Base-by-base conservation (phyloP, 2,888 invertebrate genomes). In the Dasypogon diadema region DNA sequence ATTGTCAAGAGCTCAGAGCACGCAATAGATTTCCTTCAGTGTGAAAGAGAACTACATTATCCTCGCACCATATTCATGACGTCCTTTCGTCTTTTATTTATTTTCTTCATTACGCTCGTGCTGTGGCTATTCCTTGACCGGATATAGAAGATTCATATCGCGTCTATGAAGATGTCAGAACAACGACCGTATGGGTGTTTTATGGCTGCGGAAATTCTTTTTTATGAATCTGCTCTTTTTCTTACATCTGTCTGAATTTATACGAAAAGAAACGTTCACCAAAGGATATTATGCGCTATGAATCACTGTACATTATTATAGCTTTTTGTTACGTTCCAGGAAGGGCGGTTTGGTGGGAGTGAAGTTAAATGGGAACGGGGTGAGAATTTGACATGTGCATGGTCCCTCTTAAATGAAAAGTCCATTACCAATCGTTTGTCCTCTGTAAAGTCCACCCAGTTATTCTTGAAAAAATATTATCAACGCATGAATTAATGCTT, bases 131-230 rank as follows among this genome's bases (percentile, higher is more conserved):
- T 75, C 68, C 55, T 54, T 55, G 75, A 37, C 75, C 77, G 77
- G 77, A 77, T 77, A 77, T 77, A 58, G 72, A 77, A 77, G 77
- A 77, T 77, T 70, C 60, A n/a, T 77, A 77, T 77, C 77, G 60
- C 6, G 51, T 21, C 54, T 16, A 70, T 70, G 70, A 70, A 70
- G 70, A 70, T 70, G 70, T 70, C 70, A 70, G 70, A 70, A 70
- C 70, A 70, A 70, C 30, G 54, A 70, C 30, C 70, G 54, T 30
- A 70, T 70, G 70, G 70, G 24, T 70, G 54, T 51, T 70, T 70
- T 70, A 70, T 70, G 70, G 54, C 12, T 54, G 24, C 65, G 65
- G 65, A 68, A 68, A 68, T 48, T 22, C 65, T 68, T 68, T 68
- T 48, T 68, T 48, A 48, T 48, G 48, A 48, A 68, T 21, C 5